phyloP scores from a whole-genome alignment of 2,113 vertebrate genomes.

The Nannospalax galili region DNA sequence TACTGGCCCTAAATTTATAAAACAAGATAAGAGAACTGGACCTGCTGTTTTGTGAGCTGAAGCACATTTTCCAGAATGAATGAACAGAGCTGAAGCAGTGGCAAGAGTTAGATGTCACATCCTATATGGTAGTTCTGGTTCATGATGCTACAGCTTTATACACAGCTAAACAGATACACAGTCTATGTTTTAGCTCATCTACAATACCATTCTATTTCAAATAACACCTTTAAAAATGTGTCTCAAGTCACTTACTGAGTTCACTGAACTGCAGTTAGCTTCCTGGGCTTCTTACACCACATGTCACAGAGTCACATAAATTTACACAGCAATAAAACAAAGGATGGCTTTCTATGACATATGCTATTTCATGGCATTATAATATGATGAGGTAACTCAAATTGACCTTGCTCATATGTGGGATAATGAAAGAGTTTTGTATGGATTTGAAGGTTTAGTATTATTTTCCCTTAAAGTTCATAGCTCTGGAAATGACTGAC shows the following conservation, averaged over 20 bases:
- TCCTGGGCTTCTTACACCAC: not conserved
- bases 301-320: not conserved
- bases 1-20: slow-evolving; percentile 33
- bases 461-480: slow-evolving; percentile 35
- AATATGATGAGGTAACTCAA: slow-evolving; percentile 34
- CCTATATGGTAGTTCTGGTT: slow-evolving; percentile 44
- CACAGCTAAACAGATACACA: not conserved
- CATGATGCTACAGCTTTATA: slow-evolving; percentile 30
- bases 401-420: not conserved
- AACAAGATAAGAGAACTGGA: slow-evolving; percentile 23
- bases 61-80: not conserved
- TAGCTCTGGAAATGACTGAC: slow-evolving; percentile 54
- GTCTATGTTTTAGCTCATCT: not conserved
- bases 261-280: not conserved
- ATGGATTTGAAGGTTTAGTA: slow-evolving; percentile 13
- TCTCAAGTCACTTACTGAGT: slow-evolving; percentile 9
- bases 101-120: slow-evolving; percentile 37
- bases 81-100: not conserved
- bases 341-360: not conserved
- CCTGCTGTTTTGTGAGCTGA: slow-evolving; percentile 30
- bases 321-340: slow-evolving; percentile 15
- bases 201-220: not conserved
- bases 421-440: slow-evolving; percentile 18
- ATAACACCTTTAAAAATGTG: not conserved
- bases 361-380: not conserved